Evolutionary conservation across 2,888 invertebrate species (phyloP).

Genomic region (Acrocyrtus sp.): DNA sequence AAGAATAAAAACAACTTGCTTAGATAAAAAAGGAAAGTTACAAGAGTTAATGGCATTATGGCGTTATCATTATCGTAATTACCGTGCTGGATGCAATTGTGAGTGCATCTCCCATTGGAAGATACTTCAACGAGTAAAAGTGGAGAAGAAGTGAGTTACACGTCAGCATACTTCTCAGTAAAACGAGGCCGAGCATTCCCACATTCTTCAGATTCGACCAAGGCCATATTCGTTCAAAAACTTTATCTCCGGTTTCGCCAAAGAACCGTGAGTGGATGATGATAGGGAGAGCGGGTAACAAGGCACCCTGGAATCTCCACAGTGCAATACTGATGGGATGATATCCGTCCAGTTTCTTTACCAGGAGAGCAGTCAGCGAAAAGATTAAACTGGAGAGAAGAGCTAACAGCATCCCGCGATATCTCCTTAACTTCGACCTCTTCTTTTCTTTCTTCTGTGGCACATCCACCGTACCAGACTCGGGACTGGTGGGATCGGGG

Average conservation of each 20-base stretch:
- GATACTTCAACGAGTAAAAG: constrained; percentile 58
- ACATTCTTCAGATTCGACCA: constrained; percentile 34
- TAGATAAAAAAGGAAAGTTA: not conserved
- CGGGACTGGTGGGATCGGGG: not conserved
- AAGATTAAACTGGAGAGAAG: constrained; percentile 55
- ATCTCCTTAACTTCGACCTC: constrained; percentile 20
- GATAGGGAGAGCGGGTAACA: constrained; percentile 55
- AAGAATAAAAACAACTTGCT: not conserved
- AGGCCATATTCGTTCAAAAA: constrained; percentile 47
- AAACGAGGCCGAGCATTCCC: constrained; percentile 44
- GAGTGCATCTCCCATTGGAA: constrained; percentile 58
- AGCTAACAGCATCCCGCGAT: constrained; percentile 54
- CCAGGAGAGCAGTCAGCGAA: constrained; percentile 54
- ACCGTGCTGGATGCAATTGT: constrained; percentile 54
- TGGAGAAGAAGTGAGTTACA: constrained; percentile 58
- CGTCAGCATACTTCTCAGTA: constrained; percentile 52
- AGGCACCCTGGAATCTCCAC: constrained; percentile 58
- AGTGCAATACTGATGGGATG: constrained; percentile 54
- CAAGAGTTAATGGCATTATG: too few species aligned
- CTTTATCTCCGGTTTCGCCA: constrained; percentile 36
- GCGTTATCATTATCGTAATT: too few species aligned
- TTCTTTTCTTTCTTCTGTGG: not conserved
- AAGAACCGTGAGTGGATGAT: constrained; percentile 30
- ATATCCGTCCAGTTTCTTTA: constrained; percentile 55
- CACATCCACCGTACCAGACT: not conserved